phyloP scores from a whole-genome alignment of 92 coral and sea anemone genomes.

The Epizoanthus ramosus region DNA sequence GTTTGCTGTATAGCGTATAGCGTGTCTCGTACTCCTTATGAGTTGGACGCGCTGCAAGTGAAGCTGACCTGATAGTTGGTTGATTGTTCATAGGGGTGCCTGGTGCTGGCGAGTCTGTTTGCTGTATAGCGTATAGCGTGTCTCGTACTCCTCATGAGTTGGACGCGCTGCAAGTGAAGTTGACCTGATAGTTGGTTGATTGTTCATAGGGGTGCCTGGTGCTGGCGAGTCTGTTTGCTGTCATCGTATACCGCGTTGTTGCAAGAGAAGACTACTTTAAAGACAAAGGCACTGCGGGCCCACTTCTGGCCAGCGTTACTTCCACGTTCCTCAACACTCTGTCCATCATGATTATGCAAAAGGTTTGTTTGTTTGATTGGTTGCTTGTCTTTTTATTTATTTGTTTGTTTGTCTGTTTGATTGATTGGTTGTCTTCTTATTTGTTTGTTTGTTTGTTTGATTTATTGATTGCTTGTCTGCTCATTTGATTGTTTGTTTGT shows the following conservation, averaged over 20 bases:
- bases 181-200: background rate
- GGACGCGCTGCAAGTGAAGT: background rate
- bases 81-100: slow-evolving; percentile 63
- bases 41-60: too few relatives aligned
- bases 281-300: slow-evolving; percentile 71
- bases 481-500: too few relatives aligned
- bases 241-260: slow-evolving; percentile 88
- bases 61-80: background rate
- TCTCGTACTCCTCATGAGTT: too few relatives aligned
- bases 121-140: too few relatives aligned
- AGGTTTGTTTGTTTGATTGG: slow-evolving; percentile 52
- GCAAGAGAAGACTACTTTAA: slow-evolving; percentile 86
- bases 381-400: background rate
- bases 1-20: too few relatives aligned
- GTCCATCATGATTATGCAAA: slow-evolving; percentile 97
- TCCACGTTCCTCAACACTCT: slow-evolving; percentile 90
- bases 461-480: too few relatives aligned
- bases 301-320: slow-evolving; percentile 83
- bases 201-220: slow-evolving; percentile 79
- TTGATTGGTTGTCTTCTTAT: too few relatives aligned
- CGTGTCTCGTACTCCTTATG: too few relatives aligned
- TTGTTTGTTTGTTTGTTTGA: too few relatives aligned
- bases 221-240: slow-evolving; percentile 81
- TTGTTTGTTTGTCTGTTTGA: too few relatives aligned
- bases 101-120: slow-evolving; percentile 84